Percentiles rank a stretch among this genome's conserved stretches.
phyloP scores from a whole-genome alignment of 2,888 invertebrate species.

The Trichogramma evanescens region DNA sequence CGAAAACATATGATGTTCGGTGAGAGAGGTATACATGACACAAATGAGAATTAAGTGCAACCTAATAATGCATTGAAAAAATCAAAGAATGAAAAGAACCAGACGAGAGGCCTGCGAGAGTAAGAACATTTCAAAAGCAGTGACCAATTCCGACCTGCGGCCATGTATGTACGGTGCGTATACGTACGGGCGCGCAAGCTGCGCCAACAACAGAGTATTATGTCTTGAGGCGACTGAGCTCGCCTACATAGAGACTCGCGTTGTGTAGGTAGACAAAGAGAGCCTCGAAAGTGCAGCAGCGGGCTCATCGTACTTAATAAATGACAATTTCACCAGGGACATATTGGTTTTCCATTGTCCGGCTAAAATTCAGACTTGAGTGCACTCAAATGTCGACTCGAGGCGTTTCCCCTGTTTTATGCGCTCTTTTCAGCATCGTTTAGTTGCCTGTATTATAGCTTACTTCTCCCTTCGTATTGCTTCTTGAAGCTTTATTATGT shows the following conservation, averaged over 20 bases:
- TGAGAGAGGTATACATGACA: no score
- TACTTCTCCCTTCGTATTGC: constrained; percentile 28
- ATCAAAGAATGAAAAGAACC: no score
- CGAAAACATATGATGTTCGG: no score
- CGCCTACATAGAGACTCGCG: neutral
- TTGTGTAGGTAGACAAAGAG: neutral
- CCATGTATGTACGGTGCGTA: no score
- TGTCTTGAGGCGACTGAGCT: neutral
- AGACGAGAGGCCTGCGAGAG: no score
- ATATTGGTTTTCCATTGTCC: constrained; percentile 38
- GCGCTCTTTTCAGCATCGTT: no score
- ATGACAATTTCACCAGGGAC: constrained; percentile 40
- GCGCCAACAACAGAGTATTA: neutral
- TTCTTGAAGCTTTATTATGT: constrained; percentile 9
- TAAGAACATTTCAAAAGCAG: constrained; percentile 8
- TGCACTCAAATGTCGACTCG: constrained; percentile 41
- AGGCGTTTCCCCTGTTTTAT: constrained; percentile 32
- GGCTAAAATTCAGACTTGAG: constrained; percentile 39
- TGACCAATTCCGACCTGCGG: constrained; percentile 6
- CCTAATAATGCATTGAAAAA: no score
- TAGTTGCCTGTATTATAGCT: neutral
- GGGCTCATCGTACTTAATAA: constrained; percentile 30
- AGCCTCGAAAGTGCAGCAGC: neutral
- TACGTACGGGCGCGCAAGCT: constrained; percentile 1
- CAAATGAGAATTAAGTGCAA: no score